Evolutionary conservation across 2,113 vertebrate genomes (phyloP).

Genomic region (Corynorhinus townsendii): DNA sequence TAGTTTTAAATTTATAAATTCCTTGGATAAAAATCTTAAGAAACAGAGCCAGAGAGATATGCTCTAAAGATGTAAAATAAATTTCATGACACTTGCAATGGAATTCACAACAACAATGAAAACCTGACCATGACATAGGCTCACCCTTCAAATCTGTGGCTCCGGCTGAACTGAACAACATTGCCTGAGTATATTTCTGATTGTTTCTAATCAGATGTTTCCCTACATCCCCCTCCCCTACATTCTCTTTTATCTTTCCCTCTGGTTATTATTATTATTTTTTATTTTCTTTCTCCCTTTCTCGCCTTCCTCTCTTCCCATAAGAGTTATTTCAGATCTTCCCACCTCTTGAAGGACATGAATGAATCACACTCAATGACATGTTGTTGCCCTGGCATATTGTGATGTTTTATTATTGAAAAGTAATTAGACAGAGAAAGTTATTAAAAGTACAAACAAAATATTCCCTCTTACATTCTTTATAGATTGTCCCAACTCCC

Average conservation of each 20-base stretch:
- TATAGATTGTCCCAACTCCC: background rate
- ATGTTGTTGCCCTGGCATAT: background rate
- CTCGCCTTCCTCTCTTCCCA: background rate
- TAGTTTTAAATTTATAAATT: slow-evolving; percentile 2
- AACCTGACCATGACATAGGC: background rate
- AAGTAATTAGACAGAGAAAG: background rate
- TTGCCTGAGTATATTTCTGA: background rate
- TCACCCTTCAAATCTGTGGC: background rate
- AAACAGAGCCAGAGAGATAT: background rate
- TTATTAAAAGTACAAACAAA: background rate
- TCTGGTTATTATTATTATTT: background rate
- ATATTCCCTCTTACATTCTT: background rate
- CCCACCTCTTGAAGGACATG: background rate
- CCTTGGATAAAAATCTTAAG: background rate
- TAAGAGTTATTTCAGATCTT: background rate
- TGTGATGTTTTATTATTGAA: background rate
- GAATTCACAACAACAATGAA: background rate
- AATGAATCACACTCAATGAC: background rate
- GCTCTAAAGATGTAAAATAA: background rate
- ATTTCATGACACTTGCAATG: background rate
- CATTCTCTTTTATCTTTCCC: background rate
- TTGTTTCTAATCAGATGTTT: background rate
- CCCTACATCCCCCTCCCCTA: background rate
- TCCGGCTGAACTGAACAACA: background rate
- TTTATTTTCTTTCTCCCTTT: background rate